These are phyloP conservation scores for Conomelus anceps DNA, from an alignment of 2,888 invertebrate species.

Conservation along the genomic window DNA sequence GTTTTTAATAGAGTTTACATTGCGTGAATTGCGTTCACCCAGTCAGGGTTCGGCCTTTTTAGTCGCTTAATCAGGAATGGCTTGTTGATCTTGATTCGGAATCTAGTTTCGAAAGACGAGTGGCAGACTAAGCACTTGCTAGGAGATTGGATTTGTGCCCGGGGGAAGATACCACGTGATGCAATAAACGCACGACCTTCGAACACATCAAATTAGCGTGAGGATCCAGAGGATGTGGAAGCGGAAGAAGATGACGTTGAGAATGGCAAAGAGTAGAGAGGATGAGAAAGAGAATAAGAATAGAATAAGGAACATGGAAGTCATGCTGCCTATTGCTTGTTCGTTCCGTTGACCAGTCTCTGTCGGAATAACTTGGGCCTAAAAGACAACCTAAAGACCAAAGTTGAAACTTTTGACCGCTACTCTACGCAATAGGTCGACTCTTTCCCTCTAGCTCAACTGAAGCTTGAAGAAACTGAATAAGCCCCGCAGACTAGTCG, in stretches of 20 bases:
- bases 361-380: neutral
- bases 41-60: neutral
- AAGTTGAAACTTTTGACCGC: neutral
- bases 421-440: neutral
- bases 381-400: neutral
- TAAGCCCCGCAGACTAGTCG: neutral
- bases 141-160: slow-evolving; percentile 2
- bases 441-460: neutral
- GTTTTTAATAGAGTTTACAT: neutral
- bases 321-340: neutral
- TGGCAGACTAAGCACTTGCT: slow-evolving; percentile 5
- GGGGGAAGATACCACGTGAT: neutral
- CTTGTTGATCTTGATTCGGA: slow-evolving; percentile 1
- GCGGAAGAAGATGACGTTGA: neutral
- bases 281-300: neutral
- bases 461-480: neutral
- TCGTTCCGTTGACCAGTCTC: neutral
- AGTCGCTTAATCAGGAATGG: neutral
- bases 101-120: slow-evolving; percentile 2
- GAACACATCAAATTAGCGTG: neutral
- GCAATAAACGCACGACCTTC: neutral
- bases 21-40: neutral
- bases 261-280: neutral
- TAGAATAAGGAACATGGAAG: neutral
- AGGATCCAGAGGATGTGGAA: too few relatives aligned